Evolutionary conservation across 2,888 invertebrate genomes (phyloP).

Genomic region (Tromatobia lineatoria): DNA sequence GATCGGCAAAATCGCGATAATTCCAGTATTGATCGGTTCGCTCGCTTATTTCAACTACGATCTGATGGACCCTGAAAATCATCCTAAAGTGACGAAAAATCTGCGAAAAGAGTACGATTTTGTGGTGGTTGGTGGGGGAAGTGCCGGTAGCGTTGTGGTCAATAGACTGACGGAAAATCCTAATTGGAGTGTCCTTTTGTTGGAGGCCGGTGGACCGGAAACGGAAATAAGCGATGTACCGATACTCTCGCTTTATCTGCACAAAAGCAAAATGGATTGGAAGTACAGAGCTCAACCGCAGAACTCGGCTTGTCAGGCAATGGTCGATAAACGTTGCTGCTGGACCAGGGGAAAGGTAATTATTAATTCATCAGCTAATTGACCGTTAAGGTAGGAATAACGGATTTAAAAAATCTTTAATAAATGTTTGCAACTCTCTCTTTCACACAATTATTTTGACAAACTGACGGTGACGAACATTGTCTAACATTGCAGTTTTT

Average conservation of each 20-base stretch:
- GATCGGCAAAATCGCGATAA: constrained; percentile 90
- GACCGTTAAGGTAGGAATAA: background rate
- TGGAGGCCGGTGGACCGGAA: constrained; percentile 96
- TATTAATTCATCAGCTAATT: background rate
- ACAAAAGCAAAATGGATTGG: constrained; percentile 96
- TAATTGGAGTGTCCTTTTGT: constrained; percentile 92
- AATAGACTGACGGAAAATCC: constrained; percentile 92
- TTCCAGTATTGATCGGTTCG: constrained; percentile 91
- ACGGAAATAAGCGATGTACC: constrained; percentile 95
- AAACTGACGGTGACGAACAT: background rate
- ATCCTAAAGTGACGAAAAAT: constrained; percentile 89
- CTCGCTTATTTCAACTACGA: constrained; percentile 95
- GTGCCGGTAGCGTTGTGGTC: constrained; percentile 94
- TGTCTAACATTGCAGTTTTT: background rate
- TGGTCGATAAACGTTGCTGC: constrained; percentile 93
- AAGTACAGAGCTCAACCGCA: constrained; percentile 96
- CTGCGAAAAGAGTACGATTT: constrained; percentile 93
- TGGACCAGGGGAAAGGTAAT: constrained; percentile 95
- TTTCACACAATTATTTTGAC: background rate
- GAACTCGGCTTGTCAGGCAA: constrained; percentile 93
- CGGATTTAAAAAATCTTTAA: background rate
- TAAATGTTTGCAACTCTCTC: background rate
- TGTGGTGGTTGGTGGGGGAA: constrained; percentile 93
- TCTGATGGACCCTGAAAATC: constrained; percentile 93
- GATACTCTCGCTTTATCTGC: constrained; percentile 93